Evolutionary conservation across 2,888 invertebrate genomes (phyloP), one percentile per base, ranked within the genome.

Genomic region (Melieria omissa): DNA sequence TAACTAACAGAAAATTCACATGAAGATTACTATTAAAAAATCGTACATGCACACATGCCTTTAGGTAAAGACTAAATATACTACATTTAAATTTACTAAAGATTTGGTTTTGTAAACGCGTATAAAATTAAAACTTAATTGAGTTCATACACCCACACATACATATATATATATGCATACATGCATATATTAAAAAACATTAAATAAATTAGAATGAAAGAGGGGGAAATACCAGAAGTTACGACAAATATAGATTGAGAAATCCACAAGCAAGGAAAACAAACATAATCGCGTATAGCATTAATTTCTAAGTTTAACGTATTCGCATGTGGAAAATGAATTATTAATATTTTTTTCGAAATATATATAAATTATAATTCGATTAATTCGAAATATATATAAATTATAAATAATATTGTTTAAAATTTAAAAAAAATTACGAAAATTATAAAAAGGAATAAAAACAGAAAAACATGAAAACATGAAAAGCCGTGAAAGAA

Each of bases 1-100:
- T 72, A 82, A 80, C 74, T 80, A 79, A 78, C 76, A 74, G 45
- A 63, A 70, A 62, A 62, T 47, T 44, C 9, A 44, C 12, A 57
- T 16, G 57, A 60, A 70, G 73, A 74, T 63, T 75, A 62, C 54
- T 62, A 67, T 70, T 73, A 45, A 9, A 58, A 58, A 55, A 60
- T 41, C 16, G 49, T 58, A 45, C 63, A 52, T 67, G 58, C 47
- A 58, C 54, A 64, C 46, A 63, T 42, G 55, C 63, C 57, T 62
- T 42, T 57, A 63, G 10, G 16, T 12, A 41, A 67, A 65, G 49
- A 41, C 41, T 66, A 57, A 66, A 60, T 46, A 16, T 14, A 62
- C 45, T 16, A 63, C 47, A 49, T 63, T 62, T 52, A 44, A 44
- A 65, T 44, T 44, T 41, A n/a, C n/a, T 52, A 54, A 7, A n/a